Base-by-base conservation (phyloP, 2,113 vertebrate species). In the Pao palembangensis region DNA sequence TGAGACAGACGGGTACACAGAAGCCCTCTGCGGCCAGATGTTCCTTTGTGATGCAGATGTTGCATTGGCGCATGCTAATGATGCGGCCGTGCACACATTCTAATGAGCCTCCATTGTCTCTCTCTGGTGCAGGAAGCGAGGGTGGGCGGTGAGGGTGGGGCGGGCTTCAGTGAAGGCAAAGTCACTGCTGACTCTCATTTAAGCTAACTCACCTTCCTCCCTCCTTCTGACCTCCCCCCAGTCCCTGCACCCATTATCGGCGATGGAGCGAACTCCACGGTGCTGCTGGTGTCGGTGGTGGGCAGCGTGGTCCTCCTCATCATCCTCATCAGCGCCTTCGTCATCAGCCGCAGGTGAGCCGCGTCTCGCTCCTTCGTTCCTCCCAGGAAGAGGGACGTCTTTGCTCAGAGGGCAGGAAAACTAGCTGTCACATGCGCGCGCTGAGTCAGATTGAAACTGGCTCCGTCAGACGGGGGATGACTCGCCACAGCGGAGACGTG, bases 261-360 rank as follows among this genome's bases (percentile, higher is more conserved):
- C 0, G 95, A 97, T 34, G 95, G 95, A 16, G 92, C 96, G 75
- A 98, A 94, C 85, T 94, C 95, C 69, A 97, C 96, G 0, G 94
- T 98, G 58, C 84, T 99, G 2, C 91, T 98, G 85, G 94, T 98
- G 72, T 98, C 95, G 0, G 96, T 97, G 77, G 93, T 94, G 2
- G 94, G 96, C 84, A 96, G 95, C 46, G 93, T 94, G 82, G 95
- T 98, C 65, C 93, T 98, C 1, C 92, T 98, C 85, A 90, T 98
- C 89, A 98, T 98, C 88, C 94, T 99, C 87, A 93, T 96, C 69
- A 94, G 94, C 2, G 94, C 94, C 44, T 98, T 99, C 85, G 92
- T 98, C 88, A 96, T 99, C 93, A 98, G 94, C 82, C 93, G 94
- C 83, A 97, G 96, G 96, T 99, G 91, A 93, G 93, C 54, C 5